Percentiles rank a stretch among this genome's conserved stretches.
These are phyloP conservation scores for Jacana jacana DNA, from an alignment of 2,113 vertebrate species.

Conservation along the genomic window DNA sequence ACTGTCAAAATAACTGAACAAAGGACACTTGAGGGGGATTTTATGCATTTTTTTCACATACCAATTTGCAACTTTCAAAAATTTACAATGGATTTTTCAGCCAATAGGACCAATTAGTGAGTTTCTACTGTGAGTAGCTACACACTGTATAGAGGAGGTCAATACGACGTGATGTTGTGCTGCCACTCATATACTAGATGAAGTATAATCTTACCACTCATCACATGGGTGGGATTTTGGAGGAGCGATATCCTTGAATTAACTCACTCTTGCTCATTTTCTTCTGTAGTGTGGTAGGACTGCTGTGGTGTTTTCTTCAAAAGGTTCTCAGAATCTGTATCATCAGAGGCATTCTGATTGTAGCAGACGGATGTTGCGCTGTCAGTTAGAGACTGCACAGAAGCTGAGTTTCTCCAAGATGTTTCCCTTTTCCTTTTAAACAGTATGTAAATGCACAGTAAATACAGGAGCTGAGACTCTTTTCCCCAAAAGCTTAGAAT, in stretches of 20 bases:
- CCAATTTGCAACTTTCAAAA: neutral
- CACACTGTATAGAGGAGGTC: neutral
- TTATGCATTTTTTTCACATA: neutral
- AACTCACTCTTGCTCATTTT: neutral
- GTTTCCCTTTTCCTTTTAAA: neutral
- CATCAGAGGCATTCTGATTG: neutral
- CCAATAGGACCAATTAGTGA: neutral
- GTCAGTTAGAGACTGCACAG: neutral
- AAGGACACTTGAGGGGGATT: neutral
- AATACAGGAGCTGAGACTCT: too few species aligned
- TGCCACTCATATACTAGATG: neutral
- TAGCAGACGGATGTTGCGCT: neutral
- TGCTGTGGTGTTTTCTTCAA: neutral
- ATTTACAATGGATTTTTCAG: neutral
- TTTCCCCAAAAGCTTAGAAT: neutral
- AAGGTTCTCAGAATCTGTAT: neutral
- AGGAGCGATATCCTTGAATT: neutral
- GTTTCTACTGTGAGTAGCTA: neutral
- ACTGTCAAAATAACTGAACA: neutral
- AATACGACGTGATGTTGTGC: neutral
- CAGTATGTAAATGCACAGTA: neutral
- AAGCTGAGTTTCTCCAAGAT: neutral
- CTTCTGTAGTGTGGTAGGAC: neutral
- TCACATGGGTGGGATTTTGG: neutral
- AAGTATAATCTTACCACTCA: neutral